A percentile compares a stretch with the other conserved stretches of the same genome.
Conservation (phyloP, 1,140 invertebrate species). For the Panonychus citri region DNA sequence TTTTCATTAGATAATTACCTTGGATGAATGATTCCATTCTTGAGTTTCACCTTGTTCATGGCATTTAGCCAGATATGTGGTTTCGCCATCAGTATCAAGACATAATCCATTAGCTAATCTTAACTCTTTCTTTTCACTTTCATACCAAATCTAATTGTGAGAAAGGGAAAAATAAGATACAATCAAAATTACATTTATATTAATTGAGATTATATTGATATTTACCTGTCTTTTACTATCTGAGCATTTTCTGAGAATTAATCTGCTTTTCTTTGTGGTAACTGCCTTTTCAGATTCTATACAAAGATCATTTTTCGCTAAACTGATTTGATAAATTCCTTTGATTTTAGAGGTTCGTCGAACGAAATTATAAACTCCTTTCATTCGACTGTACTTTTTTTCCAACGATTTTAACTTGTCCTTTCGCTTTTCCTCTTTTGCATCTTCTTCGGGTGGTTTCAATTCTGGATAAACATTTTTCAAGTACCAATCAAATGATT, state of each 20-base stretch:
- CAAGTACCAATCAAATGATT: conserved; percentile 80
- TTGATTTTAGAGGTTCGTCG: conserved; percentile 11
- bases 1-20: conserved; percentile 24
- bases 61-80: conserved; percentile 56
- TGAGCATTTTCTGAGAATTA: conserved; percentile 43
- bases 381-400: conserved; percentile 31
- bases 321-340: conserved; percentile 31
- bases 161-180: conserved; percentile 4
- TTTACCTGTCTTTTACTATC: conserved; percentile 37
- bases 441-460: conserved; percentile 18
- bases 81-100: conserved; percentile 40
- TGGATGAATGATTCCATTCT: conserved; percentile 53
- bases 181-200: conserved; percentile 9
- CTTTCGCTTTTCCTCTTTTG: conserved; percentile 15
- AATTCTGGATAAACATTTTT: conserved; percentile 71
- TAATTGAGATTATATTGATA: no score
- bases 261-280: conserved; percentile 44
- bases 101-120: conserved; percentile 60
- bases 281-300: conserved; percentile 51
- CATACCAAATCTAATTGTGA: conserved; percentile 47
- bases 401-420: conserved; percentile 37
- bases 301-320: conserved; percentile 44
- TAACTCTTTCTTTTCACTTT: conserved; percentile 61
- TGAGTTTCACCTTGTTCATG: conserved; percentile 71
- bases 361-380: neutral